Percentiles rank a stretch among this genome's conserved stretches.
Conservation (phyloP, 2,113 vertebrate genomes). For the Dromaius novaehollandiae region DNA sequence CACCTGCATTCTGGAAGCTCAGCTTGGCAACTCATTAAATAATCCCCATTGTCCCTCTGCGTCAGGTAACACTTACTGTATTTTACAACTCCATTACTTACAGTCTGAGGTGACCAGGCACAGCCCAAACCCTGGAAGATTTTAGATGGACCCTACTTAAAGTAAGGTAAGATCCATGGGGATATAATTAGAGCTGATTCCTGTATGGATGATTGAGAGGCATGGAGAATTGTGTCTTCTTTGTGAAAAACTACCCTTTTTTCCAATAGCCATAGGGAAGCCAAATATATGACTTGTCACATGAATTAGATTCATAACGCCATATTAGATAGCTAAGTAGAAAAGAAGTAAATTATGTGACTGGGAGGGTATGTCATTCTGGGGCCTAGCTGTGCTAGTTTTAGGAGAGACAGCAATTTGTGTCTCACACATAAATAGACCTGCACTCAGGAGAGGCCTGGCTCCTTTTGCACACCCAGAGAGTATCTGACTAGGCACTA, state of each 20-base stretch:
- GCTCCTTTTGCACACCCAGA: constrained; percentile 26
- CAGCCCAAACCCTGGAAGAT: background rate
- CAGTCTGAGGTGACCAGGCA: background rate
- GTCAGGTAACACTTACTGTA: background rate
- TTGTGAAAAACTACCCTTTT: background rate
- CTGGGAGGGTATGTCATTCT: background rate
- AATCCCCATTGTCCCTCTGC: background rate
- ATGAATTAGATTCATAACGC: background rate
- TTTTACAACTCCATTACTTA: background rate
- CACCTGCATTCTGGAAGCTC: constrained; percentile 16
- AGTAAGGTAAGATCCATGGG: background rate
- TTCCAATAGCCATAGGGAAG: constrained; percentile 2
- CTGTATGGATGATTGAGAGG: background rate
- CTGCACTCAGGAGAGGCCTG: background rate
- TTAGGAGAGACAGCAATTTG: constrained; percentile 24
- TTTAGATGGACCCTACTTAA: background rate
- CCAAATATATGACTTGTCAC: background rate
- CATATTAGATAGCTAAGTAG: background rate
- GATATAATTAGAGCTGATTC: background rate
- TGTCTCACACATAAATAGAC: constrained; percentile 12
- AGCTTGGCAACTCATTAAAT: background rate
- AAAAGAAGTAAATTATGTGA: constrained; percentile 30
- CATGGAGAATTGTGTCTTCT: background rate
- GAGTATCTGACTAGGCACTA: background rate
- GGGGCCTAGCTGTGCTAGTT: constrained; percentile 3